These are phyloP conservation scores for Mesocentrotus franciscanus DNA, from an alignment of 53 echinoderm and acorn worm species.

Conservation along the genomic window DNA sequence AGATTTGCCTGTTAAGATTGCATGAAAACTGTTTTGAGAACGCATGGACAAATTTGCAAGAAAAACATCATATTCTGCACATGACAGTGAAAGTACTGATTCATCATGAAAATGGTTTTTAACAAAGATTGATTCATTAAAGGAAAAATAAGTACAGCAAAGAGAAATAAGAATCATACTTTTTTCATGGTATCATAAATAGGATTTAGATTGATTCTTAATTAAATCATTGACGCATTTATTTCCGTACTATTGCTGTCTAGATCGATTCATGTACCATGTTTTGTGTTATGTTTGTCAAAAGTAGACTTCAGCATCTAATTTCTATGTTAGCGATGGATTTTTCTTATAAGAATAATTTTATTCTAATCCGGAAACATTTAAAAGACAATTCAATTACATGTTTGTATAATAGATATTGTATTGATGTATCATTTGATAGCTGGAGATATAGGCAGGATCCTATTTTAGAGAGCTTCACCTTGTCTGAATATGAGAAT, in stretches of 20 bases:
- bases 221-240: background rate
- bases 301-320: background rate
- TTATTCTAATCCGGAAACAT: background rate
- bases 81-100: slow-evolving; percentile 6
- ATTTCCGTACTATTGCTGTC: background rate
- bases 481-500: too few relatives aligned
- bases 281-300: background rate
- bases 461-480: too few relatives aligned
- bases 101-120: background rate
- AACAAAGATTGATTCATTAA: background rate
- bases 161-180: background rate
- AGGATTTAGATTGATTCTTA: background rate
- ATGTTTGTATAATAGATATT: too few relatives aligned
- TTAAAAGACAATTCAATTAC: too few relatives aligned
- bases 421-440: too few relatives aligned
- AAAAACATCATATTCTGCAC: slow-evolving; percentile 37
- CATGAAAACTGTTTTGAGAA: slow-evolving; percentile 49
- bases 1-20: slow-evolving; percentile 40
- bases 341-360: background rate
- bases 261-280: background rate
- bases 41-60: slow-evolving; percentile 56
- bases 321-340: background rate
- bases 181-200: background rate
- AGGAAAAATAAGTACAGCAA: background rate
- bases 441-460: too few relatives aligned